Base-by-base conservation (phyloP, 2,797 vertebrate genomes). In the Sebastes hubbsi region DNA sequence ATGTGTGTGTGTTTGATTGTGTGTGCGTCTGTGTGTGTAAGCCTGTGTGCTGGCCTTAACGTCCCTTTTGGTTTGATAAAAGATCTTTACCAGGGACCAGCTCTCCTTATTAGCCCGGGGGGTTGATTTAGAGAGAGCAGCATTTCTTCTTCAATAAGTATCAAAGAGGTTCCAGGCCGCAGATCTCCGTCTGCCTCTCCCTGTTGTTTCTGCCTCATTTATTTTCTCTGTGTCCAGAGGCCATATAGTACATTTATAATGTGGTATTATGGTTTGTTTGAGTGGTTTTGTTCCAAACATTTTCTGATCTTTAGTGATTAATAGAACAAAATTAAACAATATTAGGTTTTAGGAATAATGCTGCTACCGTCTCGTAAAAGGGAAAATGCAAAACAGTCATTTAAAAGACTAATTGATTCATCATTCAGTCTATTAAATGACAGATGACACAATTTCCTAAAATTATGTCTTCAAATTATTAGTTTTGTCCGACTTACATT, bases 121-220 rank as follows among this genome's bases (percentile, higher is more conserved):
- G 3, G 49, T 34, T 77, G 73, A 75, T 78, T 73, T 69, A 80
- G 62, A 77, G 58, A 64, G 76, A 62, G 82, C 13, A 38, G 60
- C 77, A 83, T 82, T 79, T 85, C 72, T 73, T 77, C 63, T 76
- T 73, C 70, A 82, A 82, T 88, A 73, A 74, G 30, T 78, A 55
- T 87, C 68, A 87, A 81, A 62, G 75, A 67, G 8, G 10, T 63
- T 80, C n/a, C 49, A 30, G 78, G 56, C 70, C 14, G 10, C 9
- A 82, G 67, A 80, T 72, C 72, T 77, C 61, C 34, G 22, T 2
- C 69, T 65, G 36, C n/a, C 22, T 67, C 42, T 58, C 8, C 3
- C 38, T 58, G 71, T 65, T 65, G 14, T 77, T 62, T 62, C 58
- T 30, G n/a, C 25, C 56, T 63, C 29, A 24, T 59, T 75, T 8